phyloP scores from a whole-genome alignment of 1,140 invertebrate species.

The Phymorhynchus buccinoides region DNA sequence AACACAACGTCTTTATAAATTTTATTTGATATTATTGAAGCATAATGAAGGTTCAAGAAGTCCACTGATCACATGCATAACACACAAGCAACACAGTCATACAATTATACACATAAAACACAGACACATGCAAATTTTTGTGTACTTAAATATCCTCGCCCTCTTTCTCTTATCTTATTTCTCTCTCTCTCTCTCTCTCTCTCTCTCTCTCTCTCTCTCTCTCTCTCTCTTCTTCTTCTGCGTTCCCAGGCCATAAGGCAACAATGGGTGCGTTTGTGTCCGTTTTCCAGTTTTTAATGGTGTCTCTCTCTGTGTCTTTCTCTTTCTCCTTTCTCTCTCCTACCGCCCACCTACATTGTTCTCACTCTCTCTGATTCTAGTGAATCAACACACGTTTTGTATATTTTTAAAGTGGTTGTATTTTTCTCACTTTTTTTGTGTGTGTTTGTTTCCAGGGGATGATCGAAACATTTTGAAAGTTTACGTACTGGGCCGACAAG shows the following conservation, averaged over 20 bases:
- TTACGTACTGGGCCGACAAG: conserved; percentile 82
- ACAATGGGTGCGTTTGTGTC: no score
- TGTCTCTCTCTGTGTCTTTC: neutral
- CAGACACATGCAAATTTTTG: neutral
- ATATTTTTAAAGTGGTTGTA: neutral
- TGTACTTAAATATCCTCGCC: no score
- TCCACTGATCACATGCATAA: neutral
- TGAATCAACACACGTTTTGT: neutral
- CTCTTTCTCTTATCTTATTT: no score
- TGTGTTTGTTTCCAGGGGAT: conserved; percentile 78
- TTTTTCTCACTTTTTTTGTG: conserved; percentile 13
- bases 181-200: conserved; percentile 17
- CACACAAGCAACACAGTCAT: neutral
- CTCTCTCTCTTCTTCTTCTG: neutral
- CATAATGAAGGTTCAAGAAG: no score
- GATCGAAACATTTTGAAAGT: conserved; percentile 87
- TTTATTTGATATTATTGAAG: no score
- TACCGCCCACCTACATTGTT: neutral
- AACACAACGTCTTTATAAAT: no score
- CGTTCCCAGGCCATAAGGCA: neutral
- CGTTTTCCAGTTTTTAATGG: no score
- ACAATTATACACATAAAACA: conserved; percentile 8
- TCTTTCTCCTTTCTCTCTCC: neutral
- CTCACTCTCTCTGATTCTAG: neutral
- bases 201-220: neutral